These are phyloP conservation scores for Catostomus latipinnis DNA, from an alignment of 2,797 vertebrate genomes.

Conservation along the genomic window DNA sequence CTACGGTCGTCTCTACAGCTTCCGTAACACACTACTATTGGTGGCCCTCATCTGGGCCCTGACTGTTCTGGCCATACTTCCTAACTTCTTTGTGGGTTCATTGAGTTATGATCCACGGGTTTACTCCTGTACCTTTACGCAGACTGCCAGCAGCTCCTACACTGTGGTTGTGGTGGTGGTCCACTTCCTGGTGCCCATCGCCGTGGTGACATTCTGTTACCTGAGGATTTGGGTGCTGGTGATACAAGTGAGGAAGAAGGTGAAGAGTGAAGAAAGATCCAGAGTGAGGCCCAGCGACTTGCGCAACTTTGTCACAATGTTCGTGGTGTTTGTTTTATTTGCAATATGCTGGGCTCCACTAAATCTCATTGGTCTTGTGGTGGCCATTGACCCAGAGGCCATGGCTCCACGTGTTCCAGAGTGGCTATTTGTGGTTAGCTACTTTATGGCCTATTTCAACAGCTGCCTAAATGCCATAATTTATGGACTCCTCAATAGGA, in stretches of 20 bases:
- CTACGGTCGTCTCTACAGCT: slow-evolving; percentile 83
- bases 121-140: slow-evolving; percentile 85
- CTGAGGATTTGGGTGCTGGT: slow-evolving; percentile 85
- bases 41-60: slow-evolving; percentile 83
- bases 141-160: slow-evolving; percentile 84
- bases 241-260: slow-evolving; percentile 80
- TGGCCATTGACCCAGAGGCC: slow-evolving; percentile 77
- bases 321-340: slow-evolving; percentile 85
- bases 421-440: slow-evolving; percentile 83
- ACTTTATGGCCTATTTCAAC: slow-evolving; percentile 87
- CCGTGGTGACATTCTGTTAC: slow-evolving; percentile 85
- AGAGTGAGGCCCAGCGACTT: slow-evolving; percentile 80
- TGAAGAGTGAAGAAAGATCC: slow-evolving; percentile 76
- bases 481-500: slow-evolving; percentile 84
- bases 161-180: slow-evolving; percentile 81
- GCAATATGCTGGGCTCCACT: slow-evolving; percentile 86
- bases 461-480: slow-evolving; percentile 86
- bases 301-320: slow-evolving; percentile 86
- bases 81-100: slow-evolving; percentile 84
- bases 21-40: slow-evolving; percentile 80
- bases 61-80: slow-evolving; percentile 80
- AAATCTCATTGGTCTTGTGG: slow-evolving; percentile 83
- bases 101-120: slow-evolving; percentile 82
- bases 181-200: slow-evolving; percentile 85
- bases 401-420: slow-evolving; percentile 77